Evolutionary conservation across 2,113 vertebrate species (phyloP), one percentile per base, ranked within the genome.

Genomic region (Eublepharis macularius): DNA sequence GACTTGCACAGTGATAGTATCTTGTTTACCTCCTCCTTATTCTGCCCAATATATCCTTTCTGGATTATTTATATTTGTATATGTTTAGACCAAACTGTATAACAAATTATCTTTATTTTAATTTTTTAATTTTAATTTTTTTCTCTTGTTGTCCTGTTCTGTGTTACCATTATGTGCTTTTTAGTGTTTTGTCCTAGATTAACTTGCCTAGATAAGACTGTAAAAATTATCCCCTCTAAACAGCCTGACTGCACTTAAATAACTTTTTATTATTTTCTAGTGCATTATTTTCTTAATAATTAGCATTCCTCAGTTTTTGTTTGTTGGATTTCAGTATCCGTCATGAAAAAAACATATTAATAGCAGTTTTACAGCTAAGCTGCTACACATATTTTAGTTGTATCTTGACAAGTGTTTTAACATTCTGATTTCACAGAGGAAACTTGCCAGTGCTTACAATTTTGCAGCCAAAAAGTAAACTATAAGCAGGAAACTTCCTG

Each of bases 351-450:
- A 1, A 2, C 54, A 17, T 85, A 75, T 80, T 87, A 54, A 68
- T 24, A 0, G 0, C 24, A 65, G 21, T 6, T 57, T 75, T 75
- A 36, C 26, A 7, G 9, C 47, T 26, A 0, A 16, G 6, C 17
- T 72, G n/a, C 2, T 7, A n/a, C n/a, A 3, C 74, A 1, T 26
- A 47, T 34, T 24, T 70, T n/a, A 74, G 29, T 32, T 41, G 19
- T 0, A 45, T 65, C 66, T 39, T 43, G 0, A 9, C 17, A 34
- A 66, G 6, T 47, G 26, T 26, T 45, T 36, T 57, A 29, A 21
- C 11, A 1, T 5, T 84, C 32, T 43, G 32, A 29, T 66, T 63
- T 24, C 69, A 17, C 19, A 32, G 3, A 1, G 63, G 69, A 75
- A 43, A 45, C 49, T 29, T 65, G 45, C 8, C n/a, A 57, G 10